Conservation (phyloP, 2,797 vertebrate species). For the Oreochromis mossambicus region DNA sequence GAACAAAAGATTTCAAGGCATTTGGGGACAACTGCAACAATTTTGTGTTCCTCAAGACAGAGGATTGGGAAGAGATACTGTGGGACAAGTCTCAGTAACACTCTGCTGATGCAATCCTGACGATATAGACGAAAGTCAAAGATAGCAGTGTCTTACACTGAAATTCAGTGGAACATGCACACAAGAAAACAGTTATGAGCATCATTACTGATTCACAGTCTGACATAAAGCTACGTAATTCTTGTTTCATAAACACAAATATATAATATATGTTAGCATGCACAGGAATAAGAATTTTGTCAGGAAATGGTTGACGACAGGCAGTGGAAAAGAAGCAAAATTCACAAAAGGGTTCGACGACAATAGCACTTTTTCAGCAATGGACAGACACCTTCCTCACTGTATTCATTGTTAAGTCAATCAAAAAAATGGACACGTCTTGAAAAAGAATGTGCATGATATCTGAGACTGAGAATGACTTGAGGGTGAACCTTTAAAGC, state of each 20-base stretch:
- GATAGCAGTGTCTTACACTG: background rate
- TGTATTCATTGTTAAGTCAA: background rate
- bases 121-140: slow-evolving; percentile 51
- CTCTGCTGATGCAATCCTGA: slow-evolving; percentile 68
- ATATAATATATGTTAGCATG: background rate
- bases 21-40: background rate
- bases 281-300: background rate
- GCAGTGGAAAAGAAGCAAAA: background rate
- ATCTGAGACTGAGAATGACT: background rate
- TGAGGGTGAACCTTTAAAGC: background rate
- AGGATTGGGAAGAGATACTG: slow-evolving; percentile 1
- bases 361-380: background rate
- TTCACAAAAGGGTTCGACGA: background rate
- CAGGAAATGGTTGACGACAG: background rate
- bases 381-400: background rate
- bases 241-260: background rate
- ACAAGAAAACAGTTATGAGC: background rate
- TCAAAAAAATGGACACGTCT: background rate
- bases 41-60: slow-evolving; percentile 13
- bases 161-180: background rate
- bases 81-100: slow-evolving; percentile 11
- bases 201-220: background rate
- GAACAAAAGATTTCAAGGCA: background rate
- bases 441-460: background rate
- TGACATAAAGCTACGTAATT: background rate